phyloP scores from a whole-genome alignment of 2,888 invertebrate species.

The Eilema caniola region DNA sequence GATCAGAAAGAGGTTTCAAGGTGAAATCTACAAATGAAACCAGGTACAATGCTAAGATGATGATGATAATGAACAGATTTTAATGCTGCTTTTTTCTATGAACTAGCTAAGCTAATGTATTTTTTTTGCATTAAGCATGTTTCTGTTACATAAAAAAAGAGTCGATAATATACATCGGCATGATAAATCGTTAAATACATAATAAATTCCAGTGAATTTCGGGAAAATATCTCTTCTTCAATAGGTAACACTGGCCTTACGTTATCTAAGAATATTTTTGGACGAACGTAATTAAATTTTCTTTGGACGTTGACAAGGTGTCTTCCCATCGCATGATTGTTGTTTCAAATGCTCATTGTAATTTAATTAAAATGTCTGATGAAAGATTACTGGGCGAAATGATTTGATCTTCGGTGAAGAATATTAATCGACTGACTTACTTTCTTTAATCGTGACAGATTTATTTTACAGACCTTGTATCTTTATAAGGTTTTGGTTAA shows the following conservation, averaged over 20 bases:
- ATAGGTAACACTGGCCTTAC: neutral
- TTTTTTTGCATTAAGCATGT: no score
- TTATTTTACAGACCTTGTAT: constrained; percentile 39
- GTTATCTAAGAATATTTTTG: constrained; percentile 37
- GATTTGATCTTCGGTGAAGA: constrained; percentile 38
- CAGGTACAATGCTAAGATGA: no score
- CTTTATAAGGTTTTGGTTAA: constrained; percentile 15
- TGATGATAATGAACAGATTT: no score
- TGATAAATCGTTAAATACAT: neutral
- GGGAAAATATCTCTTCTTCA: neutral
- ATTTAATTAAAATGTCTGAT: constrained; percentile 42
- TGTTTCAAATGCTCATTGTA: constrained; percentile 32
- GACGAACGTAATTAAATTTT: constrained; percentile 45
- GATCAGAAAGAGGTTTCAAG: no score
- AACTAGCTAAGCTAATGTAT: no score
- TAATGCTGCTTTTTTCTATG: no score
- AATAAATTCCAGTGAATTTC: neutral
- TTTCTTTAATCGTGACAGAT: constrained; percentile 36
- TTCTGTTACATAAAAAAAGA: no score
- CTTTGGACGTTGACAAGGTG: constrained; percentile 46
- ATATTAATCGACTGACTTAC: constrained; percentile 28
- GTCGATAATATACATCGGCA: no score
- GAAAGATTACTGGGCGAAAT: constrained; percentile 33
- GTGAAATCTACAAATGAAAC: no score
- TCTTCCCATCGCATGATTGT: constrained; percentile 31